A percentile compares a stretch with the other conserved stretches of the same genome.
Conservation (phyloP, 2,797 vertebrate species). For the Hirundo rustica region DNA sequence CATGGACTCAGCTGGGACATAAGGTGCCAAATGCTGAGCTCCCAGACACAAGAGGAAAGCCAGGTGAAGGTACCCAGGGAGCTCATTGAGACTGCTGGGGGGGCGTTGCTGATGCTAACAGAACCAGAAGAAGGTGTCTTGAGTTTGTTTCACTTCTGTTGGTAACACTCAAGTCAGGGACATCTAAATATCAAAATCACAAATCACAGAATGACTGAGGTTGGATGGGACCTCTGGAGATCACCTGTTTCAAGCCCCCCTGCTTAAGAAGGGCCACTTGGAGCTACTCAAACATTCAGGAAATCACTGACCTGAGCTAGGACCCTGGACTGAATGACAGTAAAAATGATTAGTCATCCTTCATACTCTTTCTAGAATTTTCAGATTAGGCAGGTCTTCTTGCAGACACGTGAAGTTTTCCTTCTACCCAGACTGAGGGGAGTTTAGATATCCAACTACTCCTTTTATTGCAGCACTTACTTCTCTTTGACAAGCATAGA, state of each 20-base stretch:
- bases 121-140: not conserved
- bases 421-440: not conserved
- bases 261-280: not conserved
- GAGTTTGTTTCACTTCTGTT: not conserved
- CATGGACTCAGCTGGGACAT: not conserved
- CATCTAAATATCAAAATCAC: not conserved
- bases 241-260: not conserved
- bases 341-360: not conserved
- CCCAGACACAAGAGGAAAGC: not conserved
- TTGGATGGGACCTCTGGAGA: not conserved
- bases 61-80: not conserved
- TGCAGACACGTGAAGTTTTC: not conserved
- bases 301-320: not conserved
- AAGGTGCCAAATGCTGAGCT: not conserved
- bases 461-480: not conserved
- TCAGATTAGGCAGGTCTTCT: not conserved
- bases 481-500: constrained; percentile 11
- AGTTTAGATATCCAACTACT: not conserved
- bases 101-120: not conserved
- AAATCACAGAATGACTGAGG: not conserved
- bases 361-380: not conserved
- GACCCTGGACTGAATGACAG: not conserved
- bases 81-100: not conserved
- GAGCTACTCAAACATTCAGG: not conserved
- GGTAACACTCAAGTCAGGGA: not conserved